These are phyloP conservation scores for Propithecus coquereli DNA, from an alignment of 2,113 vertebrate species.

Conservation along the genomic window DNA sequence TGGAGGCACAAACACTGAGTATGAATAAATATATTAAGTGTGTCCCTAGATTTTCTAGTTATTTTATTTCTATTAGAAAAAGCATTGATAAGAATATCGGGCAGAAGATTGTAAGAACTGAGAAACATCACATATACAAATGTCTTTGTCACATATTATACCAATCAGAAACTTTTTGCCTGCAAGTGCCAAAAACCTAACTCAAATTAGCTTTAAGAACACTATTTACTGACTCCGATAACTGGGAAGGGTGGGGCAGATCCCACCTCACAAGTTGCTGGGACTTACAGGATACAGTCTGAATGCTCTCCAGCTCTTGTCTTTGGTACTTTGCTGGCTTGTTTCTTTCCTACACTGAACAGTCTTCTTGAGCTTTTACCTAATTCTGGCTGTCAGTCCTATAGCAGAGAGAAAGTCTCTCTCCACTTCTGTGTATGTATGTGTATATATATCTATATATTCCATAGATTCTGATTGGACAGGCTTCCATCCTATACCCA, in stretches of 20 bases:
- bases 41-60: neutral
- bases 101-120: neutral
- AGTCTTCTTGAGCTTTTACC: neutral
- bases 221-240: neutral
- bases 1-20: neutral
- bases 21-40: neutral
- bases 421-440: neutral
- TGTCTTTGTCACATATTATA: neutral
- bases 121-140: neutral
- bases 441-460: neutral
- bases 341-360: neutral
- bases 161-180: neutral
- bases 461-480: neutral
- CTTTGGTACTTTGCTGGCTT: neutral
- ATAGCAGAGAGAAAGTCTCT: neutral
- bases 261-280: neutral
- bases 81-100: neutral
- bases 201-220: neutral
- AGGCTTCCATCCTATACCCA: neutral
- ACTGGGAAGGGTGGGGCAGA: fast-evolving
- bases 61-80: neutral
- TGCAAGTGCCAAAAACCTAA: neutral
- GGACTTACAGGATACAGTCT: neutral
- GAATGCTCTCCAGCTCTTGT: neutral
- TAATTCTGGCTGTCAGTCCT: neutral